Evolutionary conservation across 2,888 invertebrate species (phyloP).

Genomic region (Epiperipatus broadwayi): DNA sequence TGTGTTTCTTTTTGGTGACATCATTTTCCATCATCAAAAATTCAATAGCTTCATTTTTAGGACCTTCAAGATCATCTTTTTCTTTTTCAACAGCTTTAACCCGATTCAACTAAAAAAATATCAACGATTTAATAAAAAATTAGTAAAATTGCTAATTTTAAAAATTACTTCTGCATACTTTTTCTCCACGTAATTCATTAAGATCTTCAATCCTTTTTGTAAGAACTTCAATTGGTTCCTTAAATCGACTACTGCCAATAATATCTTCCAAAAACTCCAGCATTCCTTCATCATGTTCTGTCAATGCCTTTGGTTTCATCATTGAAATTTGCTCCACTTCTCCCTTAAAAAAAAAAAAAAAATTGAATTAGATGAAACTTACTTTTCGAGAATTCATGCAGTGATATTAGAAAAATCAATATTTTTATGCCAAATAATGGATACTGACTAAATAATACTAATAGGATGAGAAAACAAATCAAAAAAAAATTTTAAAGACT

Average conservation of each 20-base stretch:
- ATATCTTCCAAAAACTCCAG: conserved; percentile 96
- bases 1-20: conserved; percentile 45
- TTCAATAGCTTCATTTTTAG: conserved; percentile 55
- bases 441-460: too few relatives aligned
- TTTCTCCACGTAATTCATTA: conserved; percentile 52
- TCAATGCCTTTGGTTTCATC: conserved; percentile 85
- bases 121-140: not conserved
- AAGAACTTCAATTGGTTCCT: conserved; percentile 58
- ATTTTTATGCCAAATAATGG: too few relatives aligned
- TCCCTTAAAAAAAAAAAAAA: conserved; percentile 41
- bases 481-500: too few relatives aligned
- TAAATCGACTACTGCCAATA: conserved; percentile 49
- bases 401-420: too few relatives aligned
- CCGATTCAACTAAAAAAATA: conserved; percentile 41
- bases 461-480: too few relatives aligned
- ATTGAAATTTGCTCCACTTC: conserved; percentile 97
- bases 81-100: conserved; percentile 63
- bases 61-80: conserved; percentile 52
- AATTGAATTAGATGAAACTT: too few relatives aligned
- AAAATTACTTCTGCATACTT: conserved; percentile 25
- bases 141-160: conserved; percentile 8
- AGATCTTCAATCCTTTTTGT: conserved; percentile 49
- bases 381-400: too few relatives aligned
- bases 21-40: conserved; percentile 61
- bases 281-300: conserved; percentile 80